Conservation (phyloP, 2,797 vertebrate species). For the Spinus pinus region DNA sequence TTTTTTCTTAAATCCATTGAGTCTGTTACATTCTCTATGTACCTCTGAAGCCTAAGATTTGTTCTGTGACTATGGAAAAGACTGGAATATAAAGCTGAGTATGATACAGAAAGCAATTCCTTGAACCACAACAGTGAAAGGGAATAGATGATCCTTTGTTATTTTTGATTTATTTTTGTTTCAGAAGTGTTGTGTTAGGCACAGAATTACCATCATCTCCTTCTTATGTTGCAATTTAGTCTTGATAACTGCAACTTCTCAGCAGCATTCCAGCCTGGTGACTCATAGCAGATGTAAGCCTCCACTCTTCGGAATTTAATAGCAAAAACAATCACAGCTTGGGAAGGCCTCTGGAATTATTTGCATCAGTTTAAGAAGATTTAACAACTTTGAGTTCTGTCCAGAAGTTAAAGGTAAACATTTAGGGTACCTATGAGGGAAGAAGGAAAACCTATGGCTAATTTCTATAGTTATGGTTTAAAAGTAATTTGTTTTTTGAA, state of each 20-base stretch:
- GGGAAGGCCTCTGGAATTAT: slow-evolving; percentile 46
- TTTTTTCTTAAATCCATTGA: not conserved
- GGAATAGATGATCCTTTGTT: not conserved
- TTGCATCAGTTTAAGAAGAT: slow-evolving; percentile 47
- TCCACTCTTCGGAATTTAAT: slow-evolving; percentile 33
- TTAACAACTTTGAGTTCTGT: slow-evolving; percentile 31
- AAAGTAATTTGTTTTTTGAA: not conserved
- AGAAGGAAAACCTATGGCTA: not conserved
- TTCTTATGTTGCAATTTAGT: slow-evolving; percentile 24
- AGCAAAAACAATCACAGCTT: slow-evolving; percentile 43
- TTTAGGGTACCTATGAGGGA: not conserved
- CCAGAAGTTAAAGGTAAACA: slow-evolving; percentile 63
- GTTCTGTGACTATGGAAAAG: not conserved
- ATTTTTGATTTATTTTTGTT: slow-evolving; percentile 11
- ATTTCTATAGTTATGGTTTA: not conserved
- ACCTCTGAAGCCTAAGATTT: not conserved
- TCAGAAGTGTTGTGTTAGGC: not conserved
- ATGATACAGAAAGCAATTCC: not conserved
- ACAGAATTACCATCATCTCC: not conserved
- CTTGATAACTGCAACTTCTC: slow-evolving; percentile 40
- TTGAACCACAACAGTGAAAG: not conserved
- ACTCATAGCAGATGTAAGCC: slow-evolving; percentile 65
- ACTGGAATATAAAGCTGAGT: not conserved
- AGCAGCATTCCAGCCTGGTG: slow-evolving; percentile 67
- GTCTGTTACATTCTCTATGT: not conserved